phyloP scores from a whole-genome alignment of 2,888 invertebrate species.

The Linnaemya vulpina region DNA sequence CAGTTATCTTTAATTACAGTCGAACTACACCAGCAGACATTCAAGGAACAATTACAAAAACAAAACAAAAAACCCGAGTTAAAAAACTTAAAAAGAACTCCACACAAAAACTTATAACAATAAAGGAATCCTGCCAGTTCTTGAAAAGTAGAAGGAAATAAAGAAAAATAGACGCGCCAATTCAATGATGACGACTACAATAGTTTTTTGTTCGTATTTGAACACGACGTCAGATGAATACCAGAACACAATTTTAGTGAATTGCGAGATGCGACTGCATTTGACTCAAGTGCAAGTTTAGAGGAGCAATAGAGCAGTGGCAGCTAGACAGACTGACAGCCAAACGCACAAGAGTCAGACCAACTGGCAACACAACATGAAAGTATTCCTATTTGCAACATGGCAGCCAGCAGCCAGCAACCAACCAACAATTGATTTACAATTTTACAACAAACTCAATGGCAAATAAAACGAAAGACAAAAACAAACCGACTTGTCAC shows the following conservation, averaged over 20 bases:
- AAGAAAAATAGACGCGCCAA: conserved; percentile 61
- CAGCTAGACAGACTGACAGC: background rate
- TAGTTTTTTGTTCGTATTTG: conserved; percentile 27
- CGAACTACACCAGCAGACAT: conserved; percentile 41
- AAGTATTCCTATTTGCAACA: conserved; percentile 34
- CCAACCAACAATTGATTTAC: conserved; percentile 49
- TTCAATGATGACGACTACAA: conserved; percentile 56
- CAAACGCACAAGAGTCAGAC: no score
- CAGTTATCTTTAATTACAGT: conserved; percentile 65
- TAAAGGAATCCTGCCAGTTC: conserved; percentile 51
- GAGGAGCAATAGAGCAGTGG: conserved; percentile 31
- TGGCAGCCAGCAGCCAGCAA: conserved; percentile 33
- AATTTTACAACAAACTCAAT: conserved; percentile 35
- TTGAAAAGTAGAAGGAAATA: conserved; percentile 46
- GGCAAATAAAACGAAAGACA: background rate
- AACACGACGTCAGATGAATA: conserved; percentile 14
- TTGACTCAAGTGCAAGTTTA: conserved; percentile 65
- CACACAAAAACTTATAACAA: conserved; percentile 3
- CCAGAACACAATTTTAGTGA: background rate
- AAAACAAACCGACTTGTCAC: conserved; percentile 37
- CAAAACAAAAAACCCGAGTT: background rate
- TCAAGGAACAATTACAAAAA: background rate
- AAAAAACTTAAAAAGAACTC: background rate
- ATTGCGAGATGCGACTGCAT: conserved; percentile 1
- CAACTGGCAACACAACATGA: background rate